phyloP scores from a whole-genome alignment of 2,113 vertebrate species.

The Mormyrus iriodes region DNA sequence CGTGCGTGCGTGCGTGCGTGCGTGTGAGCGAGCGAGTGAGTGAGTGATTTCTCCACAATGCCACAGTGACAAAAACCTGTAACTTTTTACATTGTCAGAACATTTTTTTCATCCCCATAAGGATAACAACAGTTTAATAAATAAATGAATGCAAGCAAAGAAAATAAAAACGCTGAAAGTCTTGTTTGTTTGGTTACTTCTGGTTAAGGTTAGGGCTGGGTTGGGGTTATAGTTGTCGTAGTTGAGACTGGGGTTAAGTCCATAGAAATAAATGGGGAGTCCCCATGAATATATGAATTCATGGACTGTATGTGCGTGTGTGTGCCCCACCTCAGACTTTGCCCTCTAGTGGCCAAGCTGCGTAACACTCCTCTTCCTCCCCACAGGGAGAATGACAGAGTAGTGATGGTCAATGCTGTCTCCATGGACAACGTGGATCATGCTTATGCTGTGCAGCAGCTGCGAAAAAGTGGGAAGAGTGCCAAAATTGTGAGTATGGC shows the following conservation, averaged over 20 bases:
- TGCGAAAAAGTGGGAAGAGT: constrained; percentile 97
- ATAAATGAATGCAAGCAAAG: not conserved
- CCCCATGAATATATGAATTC: too few species aligned
- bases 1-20: not conserved
- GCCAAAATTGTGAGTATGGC: constrained; percentile 90
- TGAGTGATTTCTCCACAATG: not conserved
- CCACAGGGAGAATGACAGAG: constrained; percentile 91
- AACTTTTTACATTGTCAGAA: not conserved
- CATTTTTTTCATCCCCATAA: too few species aligned
- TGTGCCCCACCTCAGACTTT: not conserved
- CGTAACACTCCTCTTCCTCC: constrained; percentile 2
- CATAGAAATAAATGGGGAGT: too few species aligned
- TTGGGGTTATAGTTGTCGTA: not conserved
- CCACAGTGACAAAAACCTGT: not conserved
- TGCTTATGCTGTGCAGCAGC: constrained; percentile 93
- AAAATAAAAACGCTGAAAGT: not conserved
- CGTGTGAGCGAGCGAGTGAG: not conserved
- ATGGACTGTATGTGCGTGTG: not conserved
- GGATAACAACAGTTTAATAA: not conserved
- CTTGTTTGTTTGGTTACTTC: not conserved
- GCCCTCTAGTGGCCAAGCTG: not conserved
- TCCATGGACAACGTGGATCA: constrained; percentile 99
- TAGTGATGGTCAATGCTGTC: constrained; percentile 97
- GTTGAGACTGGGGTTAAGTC: too few species aligned
- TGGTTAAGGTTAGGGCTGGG: not conserved